These are phyloP conservation scores for Euclidia mi DNA, from an alignment of 2,888 invertebrate species.

Conservation along the genomic window DNA sequence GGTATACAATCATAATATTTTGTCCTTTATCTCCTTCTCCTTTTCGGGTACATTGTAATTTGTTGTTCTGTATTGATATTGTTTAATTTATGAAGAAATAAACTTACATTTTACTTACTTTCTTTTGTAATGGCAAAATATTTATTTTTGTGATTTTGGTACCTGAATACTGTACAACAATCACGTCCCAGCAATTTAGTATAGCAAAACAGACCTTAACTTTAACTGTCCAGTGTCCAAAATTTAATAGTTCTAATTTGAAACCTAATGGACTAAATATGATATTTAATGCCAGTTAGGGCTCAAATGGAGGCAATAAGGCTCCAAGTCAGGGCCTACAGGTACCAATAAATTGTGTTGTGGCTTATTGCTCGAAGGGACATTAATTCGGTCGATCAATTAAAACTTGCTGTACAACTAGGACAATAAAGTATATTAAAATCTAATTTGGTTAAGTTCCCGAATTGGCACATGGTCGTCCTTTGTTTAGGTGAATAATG, in stretches of 20 bases:
- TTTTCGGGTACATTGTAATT: too few species aligned
- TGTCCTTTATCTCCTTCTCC: too few species aligned
- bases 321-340: conserved; percentile 6
- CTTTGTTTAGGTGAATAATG: conserved; percentile 6
- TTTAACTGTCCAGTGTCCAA: background rate
- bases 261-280: conserved; percentile 7
- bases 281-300: conserved; percentile 4
- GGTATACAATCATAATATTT: too few species aligned
- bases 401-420: conserved; percentile 55
- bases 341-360: conserved; percentile 41
- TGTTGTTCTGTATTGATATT: too few species aligned
- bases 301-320: conserved; percentile 11
- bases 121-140: too few species aligned
- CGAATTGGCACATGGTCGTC: conserved; percentile 1
- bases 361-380: conserved; percentile 33
- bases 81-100: too few species aligned
- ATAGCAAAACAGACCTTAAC: background rate
- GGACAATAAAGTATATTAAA: conserved; percentile 61
- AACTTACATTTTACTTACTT: too few species aligned
- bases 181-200: background rate
- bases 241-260: background rate
- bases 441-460: conserved; percentile 52
- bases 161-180: background rate
- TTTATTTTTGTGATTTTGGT: too few species aligned
- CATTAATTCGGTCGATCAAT: conserved; percentile 55